Percentiles rank a stretch among this genome's conserved stretches.
These are phyloP conservation scores for Crambe crambe DNA, from an alignment of 37 sponge, comb jelly and placozoan species.

Conservation along the genomic window DNA sequence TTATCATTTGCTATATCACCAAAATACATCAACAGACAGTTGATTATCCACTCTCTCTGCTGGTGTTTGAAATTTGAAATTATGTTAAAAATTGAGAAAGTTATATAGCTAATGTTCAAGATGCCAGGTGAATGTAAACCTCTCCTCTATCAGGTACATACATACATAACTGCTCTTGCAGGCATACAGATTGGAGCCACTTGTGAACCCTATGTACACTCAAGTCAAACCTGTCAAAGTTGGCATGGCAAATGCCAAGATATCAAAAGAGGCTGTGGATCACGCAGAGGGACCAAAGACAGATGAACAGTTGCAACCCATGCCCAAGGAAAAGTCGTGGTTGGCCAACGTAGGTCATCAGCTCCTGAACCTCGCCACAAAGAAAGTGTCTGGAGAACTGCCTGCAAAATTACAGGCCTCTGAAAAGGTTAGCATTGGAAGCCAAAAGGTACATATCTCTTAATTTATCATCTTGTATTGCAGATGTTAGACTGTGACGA, in stretches of 20 bases:
- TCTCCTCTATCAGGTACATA: no score
- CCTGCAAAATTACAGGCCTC: neutral
- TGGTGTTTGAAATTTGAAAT: no score
- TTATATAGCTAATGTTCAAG: no score
- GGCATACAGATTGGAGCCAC: conserved; percentile 91
- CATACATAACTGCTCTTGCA: conserved; percentile 15
- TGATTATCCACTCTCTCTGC: no score
- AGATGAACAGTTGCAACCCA: neutral
- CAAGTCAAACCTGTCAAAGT: conserved; percentile 70
- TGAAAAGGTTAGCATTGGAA: no score
- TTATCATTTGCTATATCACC: no score
- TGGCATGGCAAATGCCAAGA: conserved; percentile 62
- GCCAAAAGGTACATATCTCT: no score
- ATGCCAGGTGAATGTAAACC: no score
- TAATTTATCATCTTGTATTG: neutral
- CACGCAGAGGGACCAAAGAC: conserved; percentile 58
- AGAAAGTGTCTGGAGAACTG: neutral
- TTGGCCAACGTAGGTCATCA: neutral
- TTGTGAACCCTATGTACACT: conserved; percentile 68
- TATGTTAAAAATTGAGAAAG: no score
- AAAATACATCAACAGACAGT: no score
- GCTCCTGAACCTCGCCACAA: neutral
- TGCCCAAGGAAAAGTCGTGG: conserved; percentile 17
- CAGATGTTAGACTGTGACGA: conserved; percentile 60
- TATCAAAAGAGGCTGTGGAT: conserved; percentile 41